Base-by-base conservation (phyloP, 2,888 invertebrate genomes). In the Eristalinus sepulchralis region DNA sequence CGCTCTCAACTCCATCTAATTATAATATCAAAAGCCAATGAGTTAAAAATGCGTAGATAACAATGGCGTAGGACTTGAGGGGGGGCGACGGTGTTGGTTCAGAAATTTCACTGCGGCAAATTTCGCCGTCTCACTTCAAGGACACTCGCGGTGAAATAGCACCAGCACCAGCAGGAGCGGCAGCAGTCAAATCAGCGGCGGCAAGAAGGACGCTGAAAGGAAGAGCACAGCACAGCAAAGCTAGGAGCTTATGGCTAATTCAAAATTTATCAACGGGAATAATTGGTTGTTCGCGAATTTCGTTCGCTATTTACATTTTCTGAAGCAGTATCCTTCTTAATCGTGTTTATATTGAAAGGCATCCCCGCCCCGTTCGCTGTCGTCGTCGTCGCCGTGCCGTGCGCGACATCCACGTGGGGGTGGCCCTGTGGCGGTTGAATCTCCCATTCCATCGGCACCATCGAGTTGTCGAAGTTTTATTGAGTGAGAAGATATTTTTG, bases 191-290 rank as follows among this genome's bases (percentile, higher is more conserved):
- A 17, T 47, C 47, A 17, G 8, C 47, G 47, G 1, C 47, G 9
- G 4, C 34, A 9, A 1, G 34, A 34, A 34, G 34, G 34, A 31
- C 39, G n/a, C 39, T 6, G 6, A n/a, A 17, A 17, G 17, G 47
- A 47, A 47, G 17, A 47, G 17, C 47, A 47, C 47, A 47, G 47
- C 47, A 47, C 47, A 47, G 47, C 47, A 47, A 47, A 47, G 47
- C 47, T 47, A 47, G 76, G 63, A 85, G 82, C 82, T 82, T 82
- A 82, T 82, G 72, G 85, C 72, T 82, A 82, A 86, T 86, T 86
- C 73, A 86, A 86, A 82, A 82, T 86, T 86, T 86, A 86, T 86
- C 82, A 86, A 82, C 67, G 60, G 78, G 85, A 86, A 86, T 86
- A 86, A 86, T 86, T 86, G 85, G 85, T 73, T 86, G 78, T 82